Conservation (phyloP, 2,888 invertebrate species). For the Drosophila testacea region DNA sequence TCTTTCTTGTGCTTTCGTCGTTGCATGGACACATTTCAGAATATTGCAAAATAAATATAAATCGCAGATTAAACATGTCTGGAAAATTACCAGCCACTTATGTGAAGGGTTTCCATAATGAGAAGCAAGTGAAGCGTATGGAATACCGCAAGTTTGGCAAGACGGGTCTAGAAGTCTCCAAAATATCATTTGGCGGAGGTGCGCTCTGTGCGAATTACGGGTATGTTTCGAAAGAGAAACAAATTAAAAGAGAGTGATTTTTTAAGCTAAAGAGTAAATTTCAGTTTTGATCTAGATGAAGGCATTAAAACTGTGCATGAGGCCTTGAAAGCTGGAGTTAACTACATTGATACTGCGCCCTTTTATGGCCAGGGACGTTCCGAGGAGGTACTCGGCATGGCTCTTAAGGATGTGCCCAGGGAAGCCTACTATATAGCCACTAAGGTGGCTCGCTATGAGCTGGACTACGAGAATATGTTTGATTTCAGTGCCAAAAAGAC, state of each 20-base stretch:
- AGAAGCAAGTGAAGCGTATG: slow-evolving; percentile 88
- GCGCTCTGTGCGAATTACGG: slow-evolving; percentile 91
- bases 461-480: slow-evolving; percentile 90
- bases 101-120: slow-evolving; percentile 88
- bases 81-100: slow-evolving; percentile 86
- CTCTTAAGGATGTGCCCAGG: slow-evolving; percentile 91
- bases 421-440: slow-evolving; percentile 95
- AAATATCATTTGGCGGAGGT: slow-evolving; percentile 91
- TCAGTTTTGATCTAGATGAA: slow-evolving; percentile 87
- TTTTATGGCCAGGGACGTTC: slow-evolving; percentile 96
- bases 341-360: slow-evolving; percentile 96
- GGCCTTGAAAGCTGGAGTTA: slow-evolving; percentile 92
- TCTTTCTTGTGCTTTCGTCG: slow-evolving; percentile 7
- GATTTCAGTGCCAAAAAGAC: slow-evolving; percentile 93
- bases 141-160: slow-evolving; percentile 89
- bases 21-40: slow-evolving; percentile 7
- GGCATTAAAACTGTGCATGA: slow-evolving; percentile 89
- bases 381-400: slow-evolving; percentile 93
- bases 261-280: neutral
- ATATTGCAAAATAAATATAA: slow-evolving; percentile 11
- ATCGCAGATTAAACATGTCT: slow-evolving; percentile 45
- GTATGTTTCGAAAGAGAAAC: slow-evolving; percentile 49
- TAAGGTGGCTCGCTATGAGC: slow-evolving; percentile 95
- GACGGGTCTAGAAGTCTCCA: slow-evolving; percentile 90
- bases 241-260: neutral